Percentiles rank a stretch among this genome's conserved stretches.
Evolutionary conservation across 1,140 invertebrate species (phyloP).

Genomic region (Liolophura sinensis): DNA sequence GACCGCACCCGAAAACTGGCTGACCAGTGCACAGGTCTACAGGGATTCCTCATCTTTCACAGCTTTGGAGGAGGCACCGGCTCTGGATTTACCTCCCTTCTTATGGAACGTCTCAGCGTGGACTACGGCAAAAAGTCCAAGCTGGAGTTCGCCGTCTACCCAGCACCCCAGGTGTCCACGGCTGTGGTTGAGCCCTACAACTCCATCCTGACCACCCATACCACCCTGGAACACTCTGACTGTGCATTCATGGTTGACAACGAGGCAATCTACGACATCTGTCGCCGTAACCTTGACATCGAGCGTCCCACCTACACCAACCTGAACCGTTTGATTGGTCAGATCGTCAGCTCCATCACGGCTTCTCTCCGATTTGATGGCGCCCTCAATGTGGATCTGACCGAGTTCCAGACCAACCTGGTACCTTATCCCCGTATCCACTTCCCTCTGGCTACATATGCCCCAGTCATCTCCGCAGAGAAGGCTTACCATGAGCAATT

Average conservation of each 20-base stretch:
- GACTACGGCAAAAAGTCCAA: slow-evolving; percentile 65
- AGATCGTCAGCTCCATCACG: slow-evolving; percentile 42
- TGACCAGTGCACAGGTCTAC: slow-evolving; percentile 33
- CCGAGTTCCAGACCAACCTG: slow-evolving; percentile 72
- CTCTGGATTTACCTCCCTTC: slow-evolving; percentile 75
- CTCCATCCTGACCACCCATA: slow-evolving; percentile 48
- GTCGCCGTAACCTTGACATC: slow-evolving; percentile 69
- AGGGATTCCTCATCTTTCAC: slow-evolving; percentile 28
- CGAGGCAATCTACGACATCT: slow-evolving; percentile 54
- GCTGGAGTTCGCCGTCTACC: slow-evolving; percentile 39
- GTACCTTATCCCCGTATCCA: slow-evolving; percentile 49
- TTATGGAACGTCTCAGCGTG: slow-evolving; percentile 84
- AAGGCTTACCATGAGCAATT: slow-evolving; percentile 43
- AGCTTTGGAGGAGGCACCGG: slow-evolving; percentile 73
- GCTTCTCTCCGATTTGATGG: slow-evolving; percentile 70
- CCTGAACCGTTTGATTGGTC: slow-evolving; percentile 59
- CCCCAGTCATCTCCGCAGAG: slow-evolving; percentile 31
- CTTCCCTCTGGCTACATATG: slow-evolving; percentile 38
- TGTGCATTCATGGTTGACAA: slow-evolving; percentile 70
- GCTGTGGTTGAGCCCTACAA: slow-evolving; percentile 59
- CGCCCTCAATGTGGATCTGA: slow-evolving; percentile 70
- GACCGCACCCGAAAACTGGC: slow-evolving; percentile 20
- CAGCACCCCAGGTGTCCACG: slow-evolving; percentile 76
- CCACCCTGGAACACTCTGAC: too few species aligned
- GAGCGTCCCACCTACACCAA: slow-evolving; percentile 75